A percentile compares a stretch with the other conserved stretches of the same genome.
Evolutionary conservation across 30 jellyfish, hydroid and myxozoan species (phyloP).

Genomic region (Aurelia sp.): DNA sequence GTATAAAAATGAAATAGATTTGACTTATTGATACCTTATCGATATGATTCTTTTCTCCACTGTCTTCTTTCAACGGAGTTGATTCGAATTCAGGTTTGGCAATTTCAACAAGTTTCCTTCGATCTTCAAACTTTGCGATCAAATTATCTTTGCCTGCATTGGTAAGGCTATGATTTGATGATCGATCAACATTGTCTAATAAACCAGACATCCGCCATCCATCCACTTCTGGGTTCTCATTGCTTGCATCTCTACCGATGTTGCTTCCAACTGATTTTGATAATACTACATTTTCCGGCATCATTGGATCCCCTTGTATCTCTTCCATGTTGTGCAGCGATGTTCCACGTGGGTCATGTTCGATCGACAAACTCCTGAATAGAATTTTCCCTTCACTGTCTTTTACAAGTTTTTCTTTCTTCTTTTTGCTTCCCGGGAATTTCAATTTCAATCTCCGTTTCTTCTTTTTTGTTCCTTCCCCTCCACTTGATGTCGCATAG

Average conservation of each 20-base stretch:
- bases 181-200: conserved; percentile 50
- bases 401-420: conserved; percentile 31
- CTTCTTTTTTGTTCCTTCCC: conserved; percentile 14
- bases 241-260: conserved; percentile 19
- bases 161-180: conserved; percentile 19
- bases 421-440: conserved; percentile 26
- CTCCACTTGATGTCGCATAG: conserved; percentile 12
- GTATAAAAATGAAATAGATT: too few relatives aligned
- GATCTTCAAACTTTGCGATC: conserved; percentile 30
- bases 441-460: conserved; percentile 37
- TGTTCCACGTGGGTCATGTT: conserved; percentile 74
- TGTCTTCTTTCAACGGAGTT: conserved; percentile 28
- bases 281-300: conserved; percentile 30
- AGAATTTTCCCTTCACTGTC: conserved; percentile 45
- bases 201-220: conserved; percentile 83
- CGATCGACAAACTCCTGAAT: conserved; percentile 60
- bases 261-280: conserved; percentile 59
- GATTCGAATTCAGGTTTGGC: conserved; percentile 42
- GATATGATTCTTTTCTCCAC: too few relatives aligned
- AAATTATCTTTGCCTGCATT: conserved; percentile 46
- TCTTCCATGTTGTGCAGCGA: neutral
- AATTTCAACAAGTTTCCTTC: conserved; percentile 17
- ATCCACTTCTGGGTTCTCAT: conserved; percentile 57
- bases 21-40: too few relatives aligned
- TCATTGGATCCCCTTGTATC: neutral